Conservation (phyloP, 2,113 vertebrate genomes). For the Amblyopsis rosae region DNA sequence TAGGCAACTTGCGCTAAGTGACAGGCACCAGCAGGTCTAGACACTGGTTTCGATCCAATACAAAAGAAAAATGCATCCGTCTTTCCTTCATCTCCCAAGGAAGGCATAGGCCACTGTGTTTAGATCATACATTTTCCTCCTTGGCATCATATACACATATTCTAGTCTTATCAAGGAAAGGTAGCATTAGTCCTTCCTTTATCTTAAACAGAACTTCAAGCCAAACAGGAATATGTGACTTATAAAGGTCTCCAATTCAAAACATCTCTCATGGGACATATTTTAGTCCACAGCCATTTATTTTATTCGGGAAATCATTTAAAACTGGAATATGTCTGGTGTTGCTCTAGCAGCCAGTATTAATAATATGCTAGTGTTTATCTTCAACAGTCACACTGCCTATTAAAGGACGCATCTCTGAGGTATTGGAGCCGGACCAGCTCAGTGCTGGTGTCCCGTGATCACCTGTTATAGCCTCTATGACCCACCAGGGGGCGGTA, state of each 20-base stretch:
- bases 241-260: too few species aligned
- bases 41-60: constrained; percentile 17
- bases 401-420: constrained; percentile 48
- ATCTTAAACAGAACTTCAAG: not conserved
- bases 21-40: constrained; percentile 26
- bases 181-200: not conserved
- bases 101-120: not conserved
- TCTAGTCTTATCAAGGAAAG: not conserved
- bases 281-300: too few species aligned
- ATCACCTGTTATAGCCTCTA: constrained; percentile 77
- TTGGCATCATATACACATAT: not conserved
- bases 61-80: constrained; percentile 60
- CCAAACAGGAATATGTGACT: too few species aligned
- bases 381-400: constrained; percentile 1
- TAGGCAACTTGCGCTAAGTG: constrained; percentile 18
- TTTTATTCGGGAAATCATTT: too few species aligned
- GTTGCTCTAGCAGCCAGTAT: not conserved
- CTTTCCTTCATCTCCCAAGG: constrained; percentile 25
- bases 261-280: too few species aligned
- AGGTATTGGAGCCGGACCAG: constrained; percentile 6
- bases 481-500: constrained; percentile 69
- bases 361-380: not conserved
- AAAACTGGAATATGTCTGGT: not conserved
- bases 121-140: not conserved
- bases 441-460: constrained; percentile 50